phyloP scores from a whole-genome alignment of 2,888 invertebrate genomes.

The Ophraella communa region DNA sequence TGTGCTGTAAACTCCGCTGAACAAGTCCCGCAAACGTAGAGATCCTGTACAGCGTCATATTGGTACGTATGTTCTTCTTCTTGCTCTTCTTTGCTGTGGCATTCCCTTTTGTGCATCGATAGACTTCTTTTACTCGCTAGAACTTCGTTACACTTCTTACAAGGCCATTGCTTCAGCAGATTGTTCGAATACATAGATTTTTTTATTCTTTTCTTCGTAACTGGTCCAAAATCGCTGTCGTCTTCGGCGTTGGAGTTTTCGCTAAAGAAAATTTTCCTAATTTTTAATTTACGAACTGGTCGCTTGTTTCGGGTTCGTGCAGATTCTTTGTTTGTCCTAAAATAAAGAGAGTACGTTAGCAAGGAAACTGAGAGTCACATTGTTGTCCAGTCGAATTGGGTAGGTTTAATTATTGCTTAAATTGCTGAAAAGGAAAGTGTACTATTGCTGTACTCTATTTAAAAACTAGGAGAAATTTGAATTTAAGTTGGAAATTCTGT shows the following conservation, averaged over 20 bases:
- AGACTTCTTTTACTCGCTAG: slow-evolving; percentile 45
- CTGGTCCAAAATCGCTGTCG: not conserved
- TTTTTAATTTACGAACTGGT: not conserved
- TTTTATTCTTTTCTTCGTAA: not conserved
- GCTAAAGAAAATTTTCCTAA: not conserved
- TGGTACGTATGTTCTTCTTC: slow-evolving; percentile 47
- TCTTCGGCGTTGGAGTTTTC: not conserved
- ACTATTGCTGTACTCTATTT: too few species aligned
- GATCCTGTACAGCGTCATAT: slow-evolving; percentile 47
- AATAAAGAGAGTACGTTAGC: not conserved
- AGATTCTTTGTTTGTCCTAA: not conserved
- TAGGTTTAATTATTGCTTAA: too few species aligned
- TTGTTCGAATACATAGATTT: slow-evolving; percentile 18
- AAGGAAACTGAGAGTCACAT: too few species aligned
- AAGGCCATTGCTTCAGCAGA: slow-evolving; percentile 41
- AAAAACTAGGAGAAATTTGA: too few species aligned
- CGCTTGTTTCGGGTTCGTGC: not conserved
- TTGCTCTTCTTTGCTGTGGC: slow-evolving; percentile 53
- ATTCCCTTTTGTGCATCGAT: slow-evolving; percentile 45
- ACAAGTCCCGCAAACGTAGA: slow-evolving; percentile 49
- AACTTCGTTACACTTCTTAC: slow-evolving; percentile 47
- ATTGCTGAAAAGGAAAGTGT: too few species aligned
- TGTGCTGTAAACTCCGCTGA: slow-evolving; percentile 46
- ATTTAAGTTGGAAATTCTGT: too few species aligned
- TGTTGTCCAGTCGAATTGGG: too few species aligned